Percentiles rank a stretch among this genome's conserved stretches.
Conservation (phyloP, 2,797 vertebrate species). For the Aotus griseimembra region DNA sequence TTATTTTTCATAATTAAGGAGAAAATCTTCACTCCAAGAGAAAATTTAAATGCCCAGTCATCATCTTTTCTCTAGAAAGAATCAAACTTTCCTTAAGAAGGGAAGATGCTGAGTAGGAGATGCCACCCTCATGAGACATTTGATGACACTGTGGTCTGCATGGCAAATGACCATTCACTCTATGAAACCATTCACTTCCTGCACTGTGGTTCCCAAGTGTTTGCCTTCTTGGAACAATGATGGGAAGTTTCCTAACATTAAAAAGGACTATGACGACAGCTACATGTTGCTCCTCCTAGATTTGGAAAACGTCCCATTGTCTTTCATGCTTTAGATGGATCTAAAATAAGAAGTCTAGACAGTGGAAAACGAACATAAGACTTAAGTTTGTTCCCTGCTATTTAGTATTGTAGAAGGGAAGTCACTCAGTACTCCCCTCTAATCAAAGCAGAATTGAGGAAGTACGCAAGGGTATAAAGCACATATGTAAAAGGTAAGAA, state of each 20-base stretch:
- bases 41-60: not conserved
- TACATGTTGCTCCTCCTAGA: not conserved
- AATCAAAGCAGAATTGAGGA: not conserved
- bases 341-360: conserved; percentile 74
- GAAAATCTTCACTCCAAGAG: not conserved
- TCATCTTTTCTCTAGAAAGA: conserved; percentile 47
- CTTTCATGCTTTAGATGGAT: conserved; percentile 25
- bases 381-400: not conserved
- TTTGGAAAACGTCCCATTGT: conserved; percentile 66
- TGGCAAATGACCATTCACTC: conserved; percentile 48
- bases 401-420: not conserved
- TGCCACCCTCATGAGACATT: not conserved
- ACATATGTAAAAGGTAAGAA: not conserved
- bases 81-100: conserved; percentile 23
- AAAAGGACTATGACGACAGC: conserved; percentile 27
- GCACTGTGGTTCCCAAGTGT: not conserved
- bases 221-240: conserved; percentile 57
- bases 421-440: not conserved
- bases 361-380: conserved; percentile 51
- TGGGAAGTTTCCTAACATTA: conserved; percentile 60
- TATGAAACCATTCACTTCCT: conserved; percentile 56
- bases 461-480: not conserved
- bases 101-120: conserved; percentile 43
- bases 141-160: conserved; percentile 40
- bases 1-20: not conserved